A percentile compares a stretch with the other conserved stretches of the same genome.
phyloP scores from a whole-genome alignment of 2,888 invertebrate species.

The Catocala sponsa region DNA sequence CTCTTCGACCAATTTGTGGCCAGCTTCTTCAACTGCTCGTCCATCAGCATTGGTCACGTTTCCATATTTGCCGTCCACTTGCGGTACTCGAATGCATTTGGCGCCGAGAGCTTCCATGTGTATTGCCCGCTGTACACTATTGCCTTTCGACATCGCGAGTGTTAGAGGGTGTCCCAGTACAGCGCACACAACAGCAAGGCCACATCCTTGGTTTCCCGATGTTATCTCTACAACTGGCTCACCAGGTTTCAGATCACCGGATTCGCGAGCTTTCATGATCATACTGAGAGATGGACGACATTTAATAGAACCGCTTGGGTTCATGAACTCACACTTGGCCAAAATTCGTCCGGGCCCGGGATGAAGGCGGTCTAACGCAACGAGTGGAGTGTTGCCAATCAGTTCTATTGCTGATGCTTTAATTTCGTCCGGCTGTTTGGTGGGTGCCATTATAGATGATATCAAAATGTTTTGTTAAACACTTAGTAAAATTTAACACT shows the following conservation, averaged over 20 bases:
- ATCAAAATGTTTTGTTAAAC: constrained; percentile 24
- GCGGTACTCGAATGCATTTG: constrained; percentile 76
- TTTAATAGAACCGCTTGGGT: constrained; percentile 82
- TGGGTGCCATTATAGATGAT: constrained; percentile 44
- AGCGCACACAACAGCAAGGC: constrained; percentile 81
- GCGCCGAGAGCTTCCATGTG: constrained; percentile 84
- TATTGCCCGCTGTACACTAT: constrained; percentile 78
- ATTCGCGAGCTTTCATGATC: constrained; percentile 69
- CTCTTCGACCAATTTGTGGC: constrained; percentile 66
- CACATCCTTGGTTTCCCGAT: constrained; percentile 83
- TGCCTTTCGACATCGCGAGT: constrained; percentile 80
- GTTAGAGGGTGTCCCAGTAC: constrained; percentile 79
- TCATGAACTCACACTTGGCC: constrained; percentile 84
- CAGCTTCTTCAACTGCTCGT: constrained; percentile 72
- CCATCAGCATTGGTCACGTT: constrained; percentile 80
- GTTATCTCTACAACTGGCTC: constrained; percentile 77
- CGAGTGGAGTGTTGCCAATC: constrained; percentile 80
- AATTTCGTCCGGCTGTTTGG: constrained; percentile 68
- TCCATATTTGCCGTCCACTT: constrained; percentile 81
- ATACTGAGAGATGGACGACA: constrained; percentile 78
- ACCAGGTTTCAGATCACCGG: constrained; percentile 72
- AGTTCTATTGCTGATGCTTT: constrained; percentile 79
- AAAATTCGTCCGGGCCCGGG: constrained; percentile 79
- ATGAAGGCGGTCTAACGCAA: constrained; percentile 79
- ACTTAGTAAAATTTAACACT: constrained; percentile 45